Percentiles rank a stretch among this genome's conserved stretches.
Conservation (phyloP, 1,140 invertebrate species). For the Lycorma delicatula region DNA sequence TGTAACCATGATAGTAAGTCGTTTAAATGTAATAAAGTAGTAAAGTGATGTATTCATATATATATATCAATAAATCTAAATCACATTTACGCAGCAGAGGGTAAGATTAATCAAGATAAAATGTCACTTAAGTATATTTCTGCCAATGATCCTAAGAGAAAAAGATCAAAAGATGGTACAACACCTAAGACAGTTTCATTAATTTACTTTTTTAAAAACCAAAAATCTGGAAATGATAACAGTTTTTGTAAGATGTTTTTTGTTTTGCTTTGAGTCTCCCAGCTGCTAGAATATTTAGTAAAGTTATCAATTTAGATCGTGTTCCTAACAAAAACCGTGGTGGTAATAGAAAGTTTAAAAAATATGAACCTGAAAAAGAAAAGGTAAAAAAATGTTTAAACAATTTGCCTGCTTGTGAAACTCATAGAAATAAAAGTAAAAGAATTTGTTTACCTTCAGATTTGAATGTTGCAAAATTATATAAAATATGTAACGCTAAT, state of each 20-base stretch:
- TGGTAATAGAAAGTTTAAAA: not conserved
- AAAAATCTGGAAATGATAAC: slow-evolving; percentile 1
- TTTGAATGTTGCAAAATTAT: not conserved
- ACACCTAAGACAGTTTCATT: not conserved
- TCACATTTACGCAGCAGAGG: too few relatives aligned
- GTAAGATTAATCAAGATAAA: too few relatives aligned
- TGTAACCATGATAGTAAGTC: too few relatives aligned
- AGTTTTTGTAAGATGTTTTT: not conserved
- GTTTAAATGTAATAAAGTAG: too few relatives aligned
- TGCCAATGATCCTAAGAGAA: too few relatives aligned
- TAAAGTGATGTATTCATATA: too few relatives aligned
- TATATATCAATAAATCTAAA: too few relatives aligned
- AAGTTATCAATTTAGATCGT: not conserved
- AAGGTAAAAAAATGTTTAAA: not conserved
- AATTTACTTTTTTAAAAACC: not conserved
- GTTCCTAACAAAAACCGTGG: not conserved
- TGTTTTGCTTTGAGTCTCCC: slow-evolving; percentile 1
- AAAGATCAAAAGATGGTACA: too few relatives aligned
- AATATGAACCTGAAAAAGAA: not conserved
- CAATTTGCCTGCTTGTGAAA: not conserved
- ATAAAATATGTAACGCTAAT: not conserved
- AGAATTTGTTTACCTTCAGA: slow-evolving; percentile 1
- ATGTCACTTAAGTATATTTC: too few relatives aligned
- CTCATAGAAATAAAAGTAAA: not conserved
- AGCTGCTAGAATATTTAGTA: not conserved